Conservation (phyloP, 1,140 invertebrate species). For the Drosophila littoralis region DNA sequence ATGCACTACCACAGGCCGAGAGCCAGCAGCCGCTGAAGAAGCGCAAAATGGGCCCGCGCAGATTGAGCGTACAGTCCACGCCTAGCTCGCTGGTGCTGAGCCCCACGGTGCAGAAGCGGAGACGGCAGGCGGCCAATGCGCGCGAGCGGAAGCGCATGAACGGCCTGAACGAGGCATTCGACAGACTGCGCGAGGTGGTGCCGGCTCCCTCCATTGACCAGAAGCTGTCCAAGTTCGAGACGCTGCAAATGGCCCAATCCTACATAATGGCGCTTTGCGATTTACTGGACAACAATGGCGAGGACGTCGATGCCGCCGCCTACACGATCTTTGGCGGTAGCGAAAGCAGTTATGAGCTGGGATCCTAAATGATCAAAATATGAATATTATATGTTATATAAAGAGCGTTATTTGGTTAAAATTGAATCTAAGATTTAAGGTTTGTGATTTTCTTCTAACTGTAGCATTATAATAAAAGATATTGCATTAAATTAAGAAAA, state of each 20-base stretch:
- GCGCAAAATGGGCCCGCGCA: conserved; percentile 24
- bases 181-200: conserved; percentile 91
- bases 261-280: conserved; percentile 91
- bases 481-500: conserved; percentile 24
- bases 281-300: conserved; percentile 84
- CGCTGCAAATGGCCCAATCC: conserved; percentile 94
- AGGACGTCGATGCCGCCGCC: conserved; percentile 57
- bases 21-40: conserved; percentile 18
- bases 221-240: conserved; percentile 94
- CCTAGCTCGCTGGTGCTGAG: conserved; percentile 77
- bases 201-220: conserved; percentile 91
- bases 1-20: neutral
- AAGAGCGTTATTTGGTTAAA: conserved; percentile 17
- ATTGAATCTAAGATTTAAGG: conserved; percentile 55
- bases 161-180: conserved; percentile 92
- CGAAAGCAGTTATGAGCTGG: conserved; percentile 52
- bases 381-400: conserved; percentile 10
- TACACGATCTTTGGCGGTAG: conserved; percentile 62
- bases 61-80: conserved; percentile 15
- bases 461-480: conserved; percentile 26
- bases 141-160: conserved; percentile 92
- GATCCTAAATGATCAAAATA: neutral
- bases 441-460: conserved; percentile 66
- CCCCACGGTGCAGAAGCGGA: conserved; percentile 87
- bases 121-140: conserved; percentile 91